These are phyloP conservation scores for Syrista parreyssii DNA, from an alignment of 2,888 invertebrate species.

Conservation along the genomic window DNA sequence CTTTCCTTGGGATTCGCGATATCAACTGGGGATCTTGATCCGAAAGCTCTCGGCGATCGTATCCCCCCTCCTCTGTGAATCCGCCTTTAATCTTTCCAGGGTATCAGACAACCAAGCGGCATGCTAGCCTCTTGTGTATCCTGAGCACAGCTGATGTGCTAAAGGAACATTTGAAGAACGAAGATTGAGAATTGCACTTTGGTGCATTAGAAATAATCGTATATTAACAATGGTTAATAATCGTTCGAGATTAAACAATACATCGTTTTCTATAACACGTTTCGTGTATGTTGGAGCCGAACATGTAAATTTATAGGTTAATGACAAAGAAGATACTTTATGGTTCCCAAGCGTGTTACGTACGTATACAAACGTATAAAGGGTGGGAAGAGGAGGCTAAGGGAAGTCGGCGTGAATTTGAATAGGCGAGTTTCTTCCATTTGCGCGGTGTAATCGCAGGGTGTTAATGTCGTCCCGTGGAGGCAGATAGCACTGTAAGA, in stretches of 20 bases:
- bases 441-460: slow-evolving; percentile 45
- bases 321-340: neutral
- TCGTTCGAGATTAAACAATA: no score
- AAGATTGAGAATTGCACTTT: neutral
- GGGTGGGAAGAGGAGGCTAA: neutral
- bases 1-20: neutral
- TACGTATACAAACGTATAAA: neutral
- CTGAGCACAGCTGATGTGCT: no score
- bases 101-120: neutral
- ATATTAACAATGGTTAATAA: no score
- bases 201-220: no score
- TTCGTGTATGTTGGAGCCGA: no score
- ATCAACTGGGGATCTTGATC: neutral
- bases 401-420: slow-evolving; percentile 17
- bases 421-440: slow-evolving; percentile 45
- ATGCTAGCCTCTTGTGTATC: neutral
- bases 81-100: neutral
- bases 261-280: no score
- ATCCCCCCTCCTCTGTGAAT: neutral
- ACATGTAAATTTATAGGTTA: neutral
- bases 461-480: slow-evolving; percentile 45
- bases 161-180: no score
- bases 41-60: neutral
- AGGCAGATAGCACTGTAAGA: slow-evolving; percentile 22
- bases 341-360: neutral